These are phyloP conservation scores for Notolepis coatsorum DNA, from an alignment of 2,797 vertebrate genomes.

Conservation along the genomic window DNA sequence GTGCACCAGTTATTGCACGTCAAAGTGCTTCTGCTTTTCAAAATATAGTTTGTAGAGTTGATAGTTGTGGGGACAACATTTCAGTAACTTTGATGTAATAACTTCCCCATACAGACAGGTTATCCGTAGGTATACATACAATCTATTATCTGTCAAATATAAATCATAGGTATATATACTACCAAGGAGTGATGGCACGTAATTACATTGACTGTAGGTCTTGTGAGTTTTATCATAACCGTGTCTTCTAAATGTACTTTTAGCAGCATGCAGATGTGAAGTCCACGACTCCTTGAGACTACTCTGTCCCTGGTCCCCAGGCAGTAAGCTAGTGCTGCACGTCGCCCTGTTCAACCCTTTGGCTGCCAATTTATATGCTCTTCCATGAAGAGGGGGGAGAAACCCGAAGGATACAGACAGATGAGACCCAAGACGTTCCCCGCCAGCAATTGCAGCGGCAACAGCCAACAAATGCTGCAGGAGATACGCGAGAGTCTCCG, in stretches of 20 bases:
- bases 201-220: too few relatives aligned
- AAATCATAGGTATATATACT: too few relatives aligned
- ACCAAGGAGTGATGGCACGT: too few relatives aligned
- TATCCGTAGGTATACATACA: too few relatives aligned
- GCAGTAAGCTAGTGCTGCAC: constrained; percentile 48
- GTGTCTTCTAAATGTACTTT: constrained; percentile 11
- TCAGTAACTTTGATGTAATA: too few relatives aligned
- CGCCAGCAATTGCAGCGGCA: constrained; percentile 93
- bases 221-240: constrained; percentile 16
- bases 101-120: too few relatives aligned
- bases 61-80: too few relatives aligned
- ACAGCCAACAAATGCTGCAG: constrained; percentile 97
- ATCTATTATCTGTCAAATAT: too few relatives aligned
- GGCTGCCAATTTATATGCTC: constrained; percentile 85
- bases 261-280: constrained; percentile 66
- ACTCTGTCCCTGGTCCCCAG: background rate
- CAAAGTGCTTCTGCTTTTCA: too few relatives aligned
- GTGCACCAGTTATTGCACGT: too few relatives aligned
- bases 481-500: constrained; percentile 97
- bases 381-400: constrained; percentile 98
- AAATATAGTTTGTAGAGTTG: too few relatives aligned
- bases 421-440: constrained; percentile 99
- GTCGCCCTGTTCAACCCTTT: constrained; percentile 68
- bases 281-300: constrained; percentile 19
- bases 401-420: constrained; percentile 96